Evolutionary conservation across 2,888 invertebrate genomes (phyloP).

Genomic region (Tridacna gigas): DNA sequence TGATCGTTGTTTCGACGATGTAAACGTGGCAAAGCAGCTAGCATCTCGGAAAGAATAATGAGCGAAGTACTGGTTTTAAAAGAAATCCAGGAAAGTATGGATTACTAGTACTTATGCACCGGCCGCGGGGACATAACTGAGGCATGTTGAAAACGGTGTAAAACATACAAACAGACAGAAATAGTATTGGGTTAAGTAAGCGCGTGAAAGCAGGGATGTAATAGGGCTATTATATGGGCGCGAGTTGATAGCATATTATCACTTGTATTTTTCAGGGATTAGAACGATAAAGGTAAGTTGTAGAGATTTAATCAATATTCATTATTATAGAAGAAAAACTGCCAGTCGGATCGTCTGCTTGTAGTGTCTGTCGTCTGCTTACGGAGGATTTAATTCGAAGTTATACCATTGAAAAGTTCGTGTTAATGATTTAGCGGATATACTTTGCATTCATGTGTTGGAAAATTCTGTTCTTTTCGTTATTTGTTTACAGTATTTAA

Average conservation of each 20-base stretch:
- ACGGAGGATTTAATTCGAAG: background rate
- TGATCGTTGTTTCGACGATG: no score
- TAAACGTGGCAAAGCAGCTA: no score
- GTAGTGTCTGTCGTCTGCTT: slow-evolving; percentile 14
- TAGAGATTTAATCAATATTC: slow-evolving; percentile 12
- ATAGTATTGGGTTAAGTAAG: no score
- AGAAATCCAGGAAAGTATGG: no score
- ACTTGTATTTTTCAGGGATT: slow-evolving; percentile 14
- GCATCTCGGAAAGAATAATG: no score
- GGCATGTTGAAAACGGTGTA: no score
- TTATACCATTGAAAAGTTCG: background rate
- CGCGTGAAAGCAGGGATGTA: background rate
- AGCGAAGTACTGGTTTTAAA: no score
- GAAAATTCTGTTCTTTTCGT: background rate
- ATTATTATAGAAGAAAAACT: slow-evolving; percentile 20
- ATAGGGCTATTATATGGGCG: background rate
- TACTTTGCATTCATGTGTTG: background rate
- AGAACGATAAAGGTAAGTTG: slow-evolving; percentile 8
- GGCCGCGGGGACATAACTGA: no score
- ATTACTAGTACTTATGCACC: no score
- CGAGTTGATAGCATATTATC: background rate
- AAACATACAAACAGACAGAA: no score
- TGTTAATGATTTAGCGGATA: background rate
- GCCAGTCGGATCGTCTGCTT: slow-evolving; percentile 20
- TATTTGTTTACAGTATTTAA: background rate